phyloP scores from a whole-genome alignment of 2,113 vertebrate species.

The Xiphophorus maculatus region DNA sequence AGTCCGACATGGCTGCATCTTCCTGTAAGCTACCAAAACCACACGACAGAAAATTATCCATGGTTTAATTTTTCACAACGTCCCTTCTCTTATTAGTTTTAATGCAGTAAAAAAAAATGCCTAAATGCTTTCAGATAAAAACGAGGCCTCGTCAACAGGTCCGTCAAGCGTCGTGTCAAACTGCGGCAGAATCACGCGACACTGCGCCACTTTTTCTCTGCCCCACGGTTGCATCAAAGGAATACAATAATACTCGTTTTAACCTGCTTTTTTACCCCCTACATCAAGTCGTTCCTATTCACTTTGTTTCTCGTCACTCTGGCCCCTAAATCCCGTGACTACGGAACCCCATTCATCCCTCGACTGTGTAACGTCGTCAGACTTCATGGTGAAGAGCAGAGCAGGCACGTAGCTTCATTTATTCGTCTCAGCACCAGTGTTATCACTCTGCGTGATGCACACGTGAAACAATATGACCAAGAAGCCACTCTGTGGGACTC shows the following conservation, averaged over 20 bases:
- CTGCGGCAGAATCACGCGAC: slow-evolving; percentile 65
- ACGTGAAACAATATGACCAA: not conserved
- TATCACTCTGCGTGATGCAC: not conserved
- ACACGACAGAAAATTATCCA: no score
- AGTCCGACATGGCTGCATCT: slow-evolving; percentile 25
- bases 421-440: not conserved
- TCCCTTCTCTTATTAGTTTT: not conserved
- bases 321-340: not conserved
- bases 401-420: slow-evolving; percentile 61
- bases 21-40: no score
- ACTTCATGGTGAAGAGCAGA: slow-evolving; percentile 38
- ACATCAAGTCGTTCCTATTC: not conserved
- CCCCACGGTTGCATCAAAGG: slow-evolving; percentile 8
- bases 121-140: not conserved
- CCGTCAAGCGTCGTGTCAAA: slow-evolving; percentile 39
- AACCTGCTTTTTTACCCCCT: no score
- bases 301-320: not conserved
- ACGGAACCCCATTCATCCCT: slow-evolving; percentile 1
- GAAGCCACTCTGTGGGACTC: not conserved
- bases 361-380: slow-evolving; percentile 20
- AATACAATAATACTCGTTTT: no score
- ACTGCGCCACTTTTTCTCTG: not conserved
- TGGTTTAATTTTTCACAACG: not conserved
- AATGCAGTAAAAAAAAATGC: no score
- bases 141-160: slow-evolving; percentile 54